Base-by-base conservation (phyloP, 2,113 vertebrate genomes). In the Egretta garzetta region DNA sequence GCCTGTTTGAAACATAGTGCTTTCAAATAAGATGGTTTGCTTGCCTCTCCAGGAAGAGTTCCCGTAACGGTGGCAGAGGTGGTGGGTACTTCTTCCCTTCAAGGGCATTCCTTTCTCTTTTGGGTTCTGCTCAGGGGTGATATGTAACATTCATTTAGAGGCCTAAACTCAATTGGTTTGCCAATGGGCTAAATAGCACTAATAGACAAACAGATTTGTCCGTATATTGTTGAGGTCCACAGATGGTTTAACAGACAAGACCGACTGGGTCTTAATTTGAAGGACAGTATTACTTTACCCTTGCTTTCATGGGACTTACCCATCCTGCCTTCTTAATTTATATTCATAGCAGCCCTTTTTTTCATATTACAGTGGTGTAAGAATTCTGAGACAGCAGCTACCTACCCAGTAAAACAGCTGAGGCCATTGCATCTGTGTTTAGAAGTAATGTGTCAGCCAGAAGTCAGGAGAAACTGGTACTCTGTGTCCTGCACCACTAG, bases 1-100 rank as follows among this genome's bases (percentile, higher is more conserved):
- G 23, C 4, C 20, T 3, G 1, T 71, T 89, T 70, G 59, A 35
- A 59, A 41, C n/a, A 9, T 0, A 8, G 28, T 27, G 28, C 43
- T 89, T 89, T 89, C 35, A 63, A 53, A 24, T 26, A n/a, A 43
- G 45, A 17, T 7, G 26, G 39, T 13, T 35, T 66, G 5, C 28
- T 67, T 91, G 9, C 22, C 16, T 73, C n/a, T 59, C 18, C 70
- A 56, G 55, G 28, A 59, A 7, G n/a, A 26, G 22, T 45, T 66
- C 30, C 28, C 10, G 1, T 32, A 21, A 52, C 1, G 7, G 24
- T 24, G 43, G 12, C 5, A 30, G 28, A 10, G 22, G 5, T 3
- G 3, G 22, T 39, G 68, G 9, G 23, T 81, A 8, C 28, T 72
- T 62, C 27, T 35, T 43, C 10, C 33, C 27, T 64, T 43, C 1